A percentile compares a stretch with the other conserved stretches of the same genome.
Evolutionary conservation across 1,140 invertebrate species (phyloP).

Genomic region (Eurosta solidaginis): DNA sequence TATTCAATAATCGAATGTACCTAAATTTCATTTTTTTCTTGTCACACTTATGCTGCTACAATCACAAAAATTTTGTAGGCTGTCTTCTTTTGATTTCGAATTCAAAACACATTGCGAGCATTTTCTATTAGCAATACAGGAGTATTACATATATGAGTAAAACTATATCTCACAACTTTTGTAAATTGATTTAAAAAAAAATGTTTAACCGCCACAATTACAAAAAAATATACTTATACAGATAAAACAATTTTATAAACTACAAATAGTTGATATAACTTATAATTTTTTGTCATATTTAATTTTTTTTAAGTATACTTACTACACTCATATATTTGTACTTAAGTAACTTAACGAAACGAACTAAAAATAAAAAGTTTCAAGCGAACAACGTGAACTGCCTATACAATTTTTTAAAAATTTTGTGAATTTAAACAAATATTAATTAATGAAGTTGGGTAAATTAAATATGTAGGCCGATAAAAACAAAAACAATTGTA

Average conservation of each 20-base stretch:
- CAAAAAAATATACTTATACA: background rate
- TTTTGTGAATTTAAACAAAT: constrained; percentile 8
- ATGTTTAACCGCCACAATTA: background rate
- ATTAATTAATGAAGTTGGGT: background rate
- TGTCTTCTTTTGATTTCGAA: too few relatives aligned
- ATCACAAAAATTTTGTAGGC: too few relatives aligned
- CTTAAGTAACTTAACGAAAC: constrained; percentile 30
- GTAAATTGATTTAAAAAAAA: background rate
- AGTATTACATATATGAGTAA: background rate
- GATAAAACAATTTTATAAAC: background rate
- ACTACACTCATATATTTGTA: background rate
- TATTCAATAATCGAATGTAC: too few relatives aligned
- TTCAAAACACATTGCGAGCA: too few relatives aligned
- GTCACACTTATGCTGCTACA: too few relatives aligned
- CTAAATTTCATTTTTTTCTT: too few relatives aligned
- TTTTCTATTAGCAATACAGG: too few relatives aligned
- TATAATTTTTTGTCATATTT: too few relatives aligned
- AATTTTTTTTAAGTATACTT: background rate
- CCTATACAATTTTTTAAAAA: constrained; percentile 35
- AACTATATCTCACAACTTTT: background rate
- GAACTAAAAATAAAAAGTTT: constrained; percentile 24
- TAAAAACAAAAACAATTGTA: background rate
- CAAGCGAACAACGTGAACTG: constrained; percentile 36
- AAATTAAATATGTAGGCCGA: background rate
- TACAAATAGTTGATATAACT: too few relatives aligned